Conservation (phyloP, 2,888 invertebrate genomes). For the Drosophila robusta region DNA sequence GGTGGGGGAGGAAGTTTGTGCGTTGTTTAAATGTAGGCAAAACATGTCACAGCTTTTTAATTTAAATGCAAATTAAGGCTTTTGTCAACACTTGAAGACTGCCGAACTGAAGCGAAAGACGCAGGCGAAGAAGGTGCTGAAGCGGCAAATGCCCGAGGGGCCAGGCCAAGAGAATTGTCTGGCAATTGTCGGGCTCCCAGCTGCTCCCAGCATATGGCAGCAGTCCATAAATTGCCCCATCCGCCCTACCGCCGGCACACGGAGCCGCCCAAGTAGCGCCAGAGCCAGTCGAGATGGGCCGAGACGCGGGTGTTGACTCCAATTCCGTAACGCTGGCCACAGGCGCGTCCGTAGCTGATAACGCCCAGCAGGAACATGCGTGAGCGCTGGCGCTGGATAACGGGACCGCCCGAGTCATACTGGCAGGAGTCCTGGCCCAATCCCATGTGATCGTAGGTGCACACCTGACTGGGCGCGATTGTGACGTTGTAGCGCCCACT, state of each 20-base stretch:
- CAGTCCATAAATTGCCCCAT: slow-evolving; percentile 12
- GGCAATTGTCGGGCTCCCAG: slow-evolving; percentile 24
- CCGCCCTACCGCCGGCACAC: slow-evolving; percentile 60
- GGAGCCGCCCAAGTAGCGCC: slow-evolving; percentile 71
- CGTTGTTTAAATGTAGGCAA: slow-evolving; percentile 77
- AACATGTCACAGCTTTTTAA: slow-evolving; percentile 82
- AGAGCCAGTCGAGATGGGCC: slow-evolving; percentile 87
- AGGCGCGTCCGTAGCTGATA: slow-evolving; percentile 86
- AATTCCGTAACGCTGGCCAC: slow-evolving; percentile 85
- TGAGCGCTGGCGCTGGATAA: slow-evolving; percentile 83
- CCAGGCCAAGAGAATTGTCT: slow-evolving; percentile 30
- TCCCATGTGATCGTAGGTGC: slow-evolving; percentile 75
- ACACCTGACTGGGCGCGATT: slow-evolving; percentile 57
- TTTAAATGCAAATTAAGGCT: slow-evolving; percentile 84
- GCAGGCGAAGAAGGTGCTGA: slow-evolving; percentile 24
- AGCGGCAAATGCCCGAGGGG: slow-evolving; percentile 27
- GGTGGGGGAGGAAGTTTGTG: slow-evolving; percentile 32
- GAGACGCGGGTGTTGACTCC: slow-evolving; percentile 87
- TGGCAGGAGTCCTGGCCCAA: slow-evolving; percentile 86
- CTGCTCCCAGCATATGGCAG: slow-evolving; percentile 20
- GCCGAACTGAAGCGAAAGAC: slow-evolving; percentile 37
- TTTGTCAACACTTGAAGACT: slow-evolving; percentile 78
- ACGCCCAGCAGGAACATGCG: slow-evolving; percentile 86
- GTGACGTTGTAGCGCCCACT: slow-evolving; percentile 54
- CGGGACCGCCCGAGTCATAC: slow-evolving; percentile 87